Evolutionary conservation across 2,888 invertebrate genomes (phyloP), one percentile per base, ranked within the genome.

Genomic region (Portevinia maculata): DNA sequence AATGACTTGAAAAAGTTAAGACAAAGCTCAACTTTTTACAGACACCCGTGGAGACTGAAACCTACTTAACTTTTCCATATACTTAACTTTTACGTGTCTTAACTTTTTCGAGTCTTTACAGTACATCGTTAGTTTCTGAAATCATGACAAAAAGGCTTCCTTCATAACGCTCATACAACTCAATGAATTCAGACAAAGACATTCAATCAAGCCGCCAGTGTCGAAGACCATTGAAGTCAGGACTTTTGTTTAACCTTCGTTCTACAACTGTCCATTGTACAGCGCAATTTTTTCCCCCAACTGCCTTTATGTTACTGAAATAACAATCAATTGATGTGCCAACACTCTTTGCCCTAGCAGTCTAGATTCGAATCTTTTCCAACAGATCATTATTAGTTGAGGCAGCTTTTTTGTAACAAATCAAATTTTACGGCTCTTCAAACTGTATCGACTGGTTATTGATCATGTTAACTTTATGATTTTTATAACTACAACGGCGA

Each of bases 401-500:
- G 11, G 32, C 60, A 62, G 59, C 79, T 75, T 81, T 79, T 79
- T 69, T 75, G 69, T 75, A 79, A 69, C 70, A 81, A 81, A 81
- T 81, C 76, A 70, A 76, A 71, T 76, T 76, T 70, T 70, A 76
- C 62, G 69, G 59, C 81, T 83, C 59, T 83, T 70, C 64, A 78
- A 81, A 75, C 55, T 64, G 69, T 76, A 76, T 78, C 65, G 81
- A 76, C 41, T 83, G 78, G 78, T 78, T 83, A 76, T 83, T 83
- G 81, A 83, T 83, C 81, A 76, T 78, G 75, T 60, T 75, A 75
- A 75, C 75, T 52, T 67, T 71, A 53, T 75, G 67, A 62, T 69
- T 79, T 62, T 70, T 62, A 74, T 53, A 75, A 69, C 67, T 48
- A 67, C 53, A 46, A 79, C 28, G 32, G 55, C 52, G 46, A 53